Conservation (phyloP, 2,888 invertebrate species). For the Idaea biselata region DNA sequence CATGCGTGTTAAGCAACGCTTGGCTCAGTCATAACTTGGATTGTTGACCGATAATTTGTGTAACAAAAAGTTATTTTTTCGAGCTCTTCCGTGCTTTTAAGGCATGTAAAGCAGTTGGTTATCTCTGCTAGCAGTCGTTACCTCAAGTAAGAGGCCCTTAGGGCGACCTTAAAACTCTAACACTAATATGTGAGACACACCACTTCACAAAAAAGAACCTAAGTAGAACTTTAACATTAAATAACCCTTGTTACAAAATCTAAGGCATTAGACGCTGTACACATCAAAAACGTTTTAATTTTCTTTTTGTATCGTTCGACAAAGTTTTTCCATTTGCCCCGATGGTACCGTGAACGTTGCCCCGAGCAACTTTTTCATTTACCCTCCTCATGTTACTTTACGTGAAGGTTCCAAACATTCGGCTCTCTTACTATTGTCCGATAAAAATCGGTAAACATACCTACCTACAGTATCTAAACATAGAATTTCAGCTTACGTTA, state of each 20-base stretch:
- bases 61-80: no score
- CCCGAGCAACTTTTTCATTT: conserved; percentile 61
- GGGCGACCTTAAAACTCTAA: no score
- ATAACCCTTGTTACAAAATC: neutral
- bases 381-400: conserved; percentile 44
- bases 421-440: conserved; percentile 46
- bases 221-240: neutral
- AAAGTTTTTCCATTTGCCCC: conserved; percentile 64
- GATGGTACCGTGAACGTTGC: conserved; percentile 54
- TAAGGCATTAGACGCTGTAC: conserved; percentile 27
- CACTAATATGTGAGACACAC: no score
- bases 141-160: no score
- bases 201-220: no score
- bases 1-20: no score
- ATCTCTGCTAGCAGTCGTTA: no score
- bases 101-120: no score
- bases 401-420: conserved; percentile 39
- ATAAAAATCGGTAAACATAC: conserved; percentile 35
- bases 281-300: conserved; percentile 51
- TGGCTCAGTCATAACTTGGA: no score
- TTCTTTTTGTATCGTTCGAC: conserved; percentile 48
- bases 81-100: no score
- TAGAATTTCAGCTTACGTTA: neutral
- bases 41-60: no score
- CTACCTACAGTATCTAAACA: neutral